Conservation (phyloP, 2,797 vertebrate species). For the Steatocranus sp. region DNA sequence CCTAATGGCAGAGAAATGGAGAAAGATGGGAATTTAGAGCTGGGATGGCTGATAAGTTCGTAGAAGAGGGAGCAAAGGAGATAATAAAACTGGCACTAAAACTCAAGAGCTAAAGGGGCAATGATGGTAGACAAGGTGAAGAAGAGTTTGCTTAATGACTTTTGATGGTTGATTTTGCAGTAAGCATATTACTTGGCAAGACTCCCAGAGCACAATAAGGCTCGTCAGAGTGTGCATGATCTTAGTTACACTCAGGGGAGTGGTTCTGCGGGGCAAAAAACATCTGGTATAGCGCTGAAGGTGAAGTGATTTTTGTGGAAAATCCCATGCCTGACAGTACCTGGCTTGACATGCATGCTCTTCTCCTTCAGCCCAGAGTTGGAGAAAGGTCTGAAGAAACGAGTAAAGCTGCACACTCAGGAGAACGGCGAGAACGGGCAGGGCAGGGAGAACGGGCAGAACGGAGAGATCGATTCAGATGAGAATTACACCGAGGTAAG, state of each 20-base stretch:
- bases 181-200: conserved; percentile 20
- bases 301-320: neutral
- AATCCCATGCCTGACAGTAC: neutral
- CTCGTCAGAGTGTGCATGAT: neutral
- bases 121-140: conserved; percentile 7
- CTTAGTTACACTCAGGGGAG: neutral
- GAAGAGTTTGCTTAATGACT: conserved; percentile 26
- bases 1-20: conserved; percentile 46
- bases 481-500: conserved; percentile 84
- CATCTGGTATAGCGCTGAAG: neutral
- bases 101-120: conserved; percentile 7
- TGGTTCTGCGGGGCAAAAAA: neutral
- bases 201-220: conserved; percentile 27
- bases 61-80: conserved; percentile 18
- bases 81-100: conserved; percentile 34
- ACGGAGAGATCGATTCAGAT: conserved; percentile 87
- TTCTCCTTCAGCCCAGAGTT: conserved; percentile 80
- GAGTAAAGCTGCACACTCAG: conserved; percentile 80
- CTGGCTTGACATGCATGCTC: neutral
- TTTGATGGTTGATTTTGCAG: conserved; percentile 1
- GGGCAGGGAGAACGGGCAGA: conserved; percentile 73
- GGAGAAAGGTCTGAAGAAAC: conserved; percentile 89
- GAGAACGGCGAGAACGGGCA: conserved; percentile 79
- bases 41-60: neutral
- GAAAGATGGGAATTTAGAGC: conserved; percentile 5